Evolutionary conservation across 2,797 vertebrate species (phyloP).

Genomic region (Chromis chromis): DNA sequence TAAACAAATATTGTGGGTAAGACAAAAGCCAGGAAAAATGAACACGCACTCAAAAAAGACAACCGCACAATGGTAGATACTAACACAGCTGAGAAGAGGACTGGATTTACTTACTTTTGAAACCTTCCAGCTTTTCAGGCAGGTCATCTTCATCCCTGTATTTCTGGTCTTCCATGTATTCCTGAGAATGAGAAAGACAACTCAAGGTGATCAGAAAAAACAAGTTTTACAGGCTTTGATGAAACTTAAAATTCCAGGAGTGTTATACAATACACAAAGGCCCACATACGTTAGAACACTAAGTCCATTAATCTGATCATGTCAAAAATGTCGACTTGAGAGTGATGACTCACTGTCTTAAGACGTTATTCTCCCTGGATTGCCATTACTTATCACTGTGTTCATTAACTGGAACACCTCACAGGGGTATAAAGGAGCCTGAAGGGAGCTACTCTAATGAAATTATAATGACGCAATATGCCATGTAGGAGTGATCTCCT

Average conservation of each 20-base stretch:
- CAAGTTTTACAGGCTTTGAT: background rate
- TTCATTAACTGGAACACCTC: slow-evolving; percentile 68
- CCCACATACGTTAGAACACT: background rate
- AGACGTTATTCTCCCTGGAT: background rate
- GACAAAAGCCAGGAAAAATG: slow-evolving; percentile 42
- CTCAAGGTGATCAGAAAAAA: background rate
- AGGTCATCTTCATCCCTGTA: slow-evolving; percentile 95
- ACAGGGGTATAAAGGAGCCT: slow-evolving; percentile 53
- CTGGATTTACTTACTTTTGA: slow-evolving; percentile 90
- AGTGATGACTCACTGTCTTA: slow-evolving; percentile 31
- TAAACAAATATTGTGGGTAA: slow-evolving; percentile 34
- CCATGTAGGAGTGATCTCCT: slow-evolving; percentile 56
- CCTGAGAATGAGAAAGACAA: slow-evolving; percentile 77
- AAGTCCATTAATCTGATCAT: background rate
- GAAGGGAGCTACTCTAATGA: slow-evolving; percentile 61
- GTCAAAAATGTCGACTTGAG: slow-evolving; percentile 5
- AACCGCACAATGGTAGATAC: slow-evolving; percentile 1
- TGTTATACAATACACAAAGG: background rate
- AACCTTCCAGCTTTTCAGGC: slow-evolving; percentile 90
- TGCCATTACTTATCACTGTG: slow-evolving; percentile 27
- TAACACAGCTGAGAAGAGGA: background rate
- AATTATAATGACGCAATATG: slow-evolving; percentile 74
- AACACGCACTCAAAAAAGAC: slow-evolving; percentile 9
- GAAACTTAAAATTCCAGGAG: slow-evolving; percentile 1
- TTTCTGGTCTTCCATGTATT: slow-evolving; percentile 96